Evolutionary conservation across 1,140 invertebrate species (phyloP).

Genomic region (Dendroctonus valens): DNA sequence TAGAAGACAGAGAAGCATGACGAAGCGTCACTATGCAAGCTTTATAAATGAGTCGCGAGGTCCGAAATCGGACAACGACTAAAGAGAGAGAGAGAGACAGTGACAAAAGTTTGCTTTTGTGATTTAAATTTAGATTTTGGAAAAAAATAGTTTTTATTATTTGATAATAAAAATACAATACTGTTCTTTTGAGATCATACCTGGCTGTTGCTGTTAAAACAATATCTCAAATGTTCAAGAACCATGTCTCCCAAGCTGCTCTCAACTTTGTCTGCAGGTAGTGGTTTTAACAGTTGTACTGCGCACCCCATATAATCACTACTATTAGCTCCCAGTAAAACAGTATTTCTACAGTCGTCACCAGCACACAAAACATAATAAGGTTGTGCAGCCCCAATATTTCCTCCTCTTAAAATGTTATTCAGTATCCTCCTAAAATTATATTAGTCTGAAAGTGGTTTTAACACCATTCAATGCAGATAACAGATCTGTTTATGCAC

Average conservation of each 20-base stretch:
- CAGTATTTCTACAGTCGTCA: constrained; percentile 25
- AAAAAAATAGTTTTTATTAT: background rate
- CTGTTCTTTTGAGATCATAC: background rate
- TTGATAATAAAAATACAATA: background rate
- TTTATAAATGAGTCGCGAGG: too few species aligned
- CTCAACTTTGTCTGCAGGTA: constrained; percentile 19
- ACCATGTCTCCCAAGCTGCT: too few species aligned
- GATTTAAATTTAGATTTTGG: too few species aligned
- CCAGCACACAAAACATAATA: constrained; percentile 33
- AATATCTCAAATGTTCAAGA: too few species aligned
- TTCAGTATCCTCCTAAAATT: constrained; percentile 1
- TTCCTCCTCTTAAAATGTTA: background rate
- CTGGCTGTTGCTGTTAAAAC: background rate
- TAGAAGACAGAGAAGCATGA: too few species aligned
- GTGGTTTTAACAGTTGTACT: constrained; percentile 20
- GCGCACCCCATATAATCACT: background rate
- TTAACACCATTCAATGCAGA: too few species aligned
- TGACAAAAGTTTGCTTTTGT: too few species aligned
- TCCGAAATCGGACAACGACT: too few species aligned
- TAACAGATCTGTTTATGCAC: too few species aligned
- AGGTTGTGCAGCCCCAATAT: background rate
- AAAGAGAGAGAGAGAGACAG: too few species aligned
- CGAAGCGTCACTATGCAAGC: too few species aligned
- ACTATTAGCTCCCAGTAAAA: constrained; percentile 18
- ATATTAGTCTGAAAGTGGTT: too few species aligned